A percentile compares a stretch with the other conserved stretches of the same genome.
Conservation (phyloP, 2,888 invertebrate species). For the Scrobipalpa atriplicella region DNA sequence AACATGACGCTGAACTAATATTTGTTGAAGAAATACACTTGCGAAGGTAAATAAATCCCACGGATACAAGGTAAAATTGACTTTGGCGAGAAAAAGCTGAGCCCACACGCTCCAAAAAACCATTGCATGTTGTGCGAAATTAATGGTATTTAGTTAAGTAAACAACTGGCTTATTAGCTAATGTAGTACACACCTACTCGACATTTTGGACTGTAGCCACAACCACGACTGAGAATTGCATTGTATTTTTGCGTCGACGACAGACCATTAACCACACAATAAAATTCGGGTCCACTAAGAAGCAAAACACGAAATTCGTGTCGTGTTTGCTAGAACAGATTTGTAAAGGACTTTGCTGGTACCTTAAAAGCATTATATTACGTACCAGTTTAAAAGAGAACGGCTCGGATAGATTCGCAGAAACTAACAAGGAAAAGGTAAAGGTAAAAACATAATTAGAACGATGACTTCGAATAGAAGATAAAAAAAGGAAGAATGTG, state of each 20-base stretch:
- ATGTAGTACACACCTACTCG: constrained; percentile 30
- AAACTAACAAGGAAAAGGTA: constrained; percentile 16
- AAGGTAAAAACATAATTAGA: neutral
- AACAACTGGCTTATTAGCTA: constrained; percentile 46
- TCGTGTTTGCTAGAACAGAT: neutral
- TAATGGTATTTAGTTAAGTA: constrained; percentile 38
- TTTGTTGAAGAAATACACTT: neutral
- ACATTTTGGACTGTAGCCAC: constrained; percentile 49
- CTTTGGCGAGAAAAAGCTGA: constrained; percentile 16
- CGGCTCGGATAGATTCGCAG: constrained; percentile 12
- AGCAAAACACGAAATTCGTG: constrained; percentile 16
- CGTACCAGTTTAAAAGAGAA: constrained; percentile 4
- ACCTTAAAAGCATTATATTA: constrained; percentile 3
- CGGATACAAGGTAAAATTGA: constrained; percentile 1
- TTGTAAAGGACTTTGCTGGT: constrained; percentile 5
- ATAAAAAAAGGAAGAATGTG: neutral
- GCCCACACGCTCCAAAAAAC: constrained; percentile 1
- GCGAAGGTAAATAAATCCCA: neutral
- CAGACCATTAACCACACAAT: constrained; percentile 16
- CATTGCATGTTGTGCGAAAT: constrained; percentile 21
- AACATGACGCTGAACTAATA: neutral
- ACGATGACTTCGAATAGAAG: neutral
- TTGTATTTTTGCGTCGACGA: constrained; percentile 36
- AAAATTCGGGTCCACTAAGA: constrained; percentile 18
- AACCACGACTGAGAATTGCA: constrained; percentile 48